phyloP scores from a whole-genome alignment of 1,140 invertebrate genomes.

The Eubasilissa regina region DNA sequence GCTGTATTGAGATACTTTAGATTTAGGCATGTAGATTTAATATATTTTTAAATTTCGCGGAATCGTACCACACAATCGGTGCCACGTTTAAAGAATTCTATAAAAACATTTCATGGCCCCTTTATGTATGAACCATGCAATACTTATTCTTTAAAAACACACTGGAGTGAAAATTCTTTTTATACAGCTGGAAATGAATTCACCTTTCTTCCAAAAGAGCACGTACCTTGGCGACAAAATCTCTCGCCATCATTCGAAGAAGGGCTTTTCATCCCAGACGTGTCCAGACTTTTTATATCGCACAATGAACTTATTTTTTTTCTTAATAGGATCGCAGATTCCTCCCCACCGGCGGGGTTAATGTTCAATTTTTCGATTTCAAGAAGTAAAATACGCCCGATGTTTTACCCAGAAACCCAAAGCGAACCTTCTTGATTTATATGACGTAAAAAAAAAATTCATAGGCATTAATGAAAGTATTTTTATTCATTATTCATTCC shows the following conservation, averaged over 20 bases:
- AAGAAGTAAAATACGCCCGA: no score
- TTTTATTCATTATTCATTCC: no score
- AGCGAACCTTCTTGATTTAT: no score
- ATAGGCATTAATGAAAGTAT: no score
- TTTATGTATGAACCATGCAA: neutral
- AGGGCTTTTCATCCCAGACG: slow-evolving; percentile 28
- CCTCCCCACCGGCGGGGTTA: neutral
- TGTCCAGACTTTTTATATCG: slow-evolving; percentile 32
- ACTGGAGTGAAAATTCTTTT: slow-evolving; percentile 6
- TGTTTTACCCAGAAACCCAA: no score
- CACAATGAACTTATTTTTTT: slow-evolving; percentile 40
- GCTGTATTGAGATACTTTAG: no score
- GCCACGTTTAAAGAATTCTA: no score
- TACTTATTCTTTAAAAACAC: neutral
- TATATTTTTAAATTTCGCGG: no score
- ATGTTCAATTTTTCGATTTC: no score
- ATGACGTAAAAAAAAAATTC: no score
- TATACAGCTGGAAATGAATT: slow-evolving; percentile 8
- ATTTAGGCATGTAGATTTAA: no score
- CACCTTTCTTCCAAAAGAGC: slow-evolving; percentile 12
- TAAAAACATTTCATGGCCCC: neutral
- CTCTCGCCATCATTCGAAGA: slow-evolving; percentile 13
- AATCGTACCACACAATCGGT: no score
- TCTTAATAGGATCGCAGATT: slow-evolving; percentile 18
- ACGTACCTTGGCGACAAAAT: slow-evolving; percentile 29